A percentile compares a stretch with the other conserved stretches of the same genome.
Evolutionary conservation across 2,113 vertebrate species (phyloP).

Genomic region (Phaethon lepturus): DNA sequence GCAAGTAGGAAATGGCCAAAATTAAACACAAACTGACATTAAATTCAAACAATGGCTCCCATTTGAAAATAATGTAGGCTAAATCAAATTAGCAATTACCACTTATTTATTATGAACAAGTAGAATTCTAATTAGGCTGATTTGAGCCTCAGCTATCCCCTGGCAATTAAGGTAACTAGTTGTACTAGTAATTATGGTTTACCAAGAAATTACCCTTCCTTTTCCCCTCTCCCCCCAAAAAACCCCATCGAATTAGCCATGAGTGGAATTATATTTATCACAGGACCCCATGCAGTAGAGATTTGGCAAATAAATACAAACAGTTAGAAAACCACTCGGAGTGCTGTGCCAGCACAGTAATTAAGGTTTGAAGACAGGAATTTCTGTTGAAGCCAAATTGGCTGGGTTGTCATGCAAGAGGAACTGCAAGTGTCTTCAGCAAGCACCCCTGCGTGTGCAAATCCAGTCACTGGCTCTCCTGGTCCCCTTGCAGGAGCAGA

Average conservation of each 20-base stretch:
- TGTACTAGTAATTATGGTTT: constrained; percentile 82
- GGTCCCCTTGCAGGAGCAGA: background rate
- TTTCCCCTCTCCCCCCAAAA: background rate
- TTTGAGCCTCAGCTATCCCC: constrained; percentile 70
- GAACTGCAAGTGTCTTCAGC: background rate
- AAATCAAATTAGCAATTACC: constrained; percentile 59
- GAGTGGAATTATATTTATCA: constrained; percentile 80
- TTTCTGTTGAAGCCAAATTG: constrained; percentile 54
- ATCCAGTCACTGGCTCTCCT: background rate
- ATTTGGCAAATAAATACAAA: constrained; percentile 71
- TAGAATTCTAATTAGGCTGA: constrained; percentile 72
- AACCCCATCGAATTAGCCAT: constrained; percentile 60
- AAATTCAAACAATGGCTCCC: constrained; percentile 37
- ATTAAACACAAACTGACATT: constrained; percentile 36
- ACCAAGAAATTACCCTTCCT: constrained; percentile 76
- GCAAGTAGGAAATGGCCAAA: background rate
- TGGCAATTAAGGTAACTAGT: constrained; percentile 74
- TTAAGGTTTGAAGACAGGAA: constrained; percentile 67
- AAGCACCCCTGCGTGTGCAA: background rate
- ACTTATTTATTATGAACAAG: constrained; percentile 72
- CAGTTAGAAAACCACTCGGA: constrained; percentile 71
- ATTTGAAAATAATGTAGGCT: constrained; percentile 60
- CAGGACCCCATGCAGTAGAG: constrained; percentile 51
- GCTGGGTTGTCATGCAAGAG: background rate
- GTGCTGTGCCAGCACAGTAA: constrained; percentile 63